A percentile compares a stretch with the other conserved stretches of the same genome.
Evolutionary conservation across 2,113 vertebrate species (phyloP).

Genomic region (Lutjanus erythropterus): DNA sequence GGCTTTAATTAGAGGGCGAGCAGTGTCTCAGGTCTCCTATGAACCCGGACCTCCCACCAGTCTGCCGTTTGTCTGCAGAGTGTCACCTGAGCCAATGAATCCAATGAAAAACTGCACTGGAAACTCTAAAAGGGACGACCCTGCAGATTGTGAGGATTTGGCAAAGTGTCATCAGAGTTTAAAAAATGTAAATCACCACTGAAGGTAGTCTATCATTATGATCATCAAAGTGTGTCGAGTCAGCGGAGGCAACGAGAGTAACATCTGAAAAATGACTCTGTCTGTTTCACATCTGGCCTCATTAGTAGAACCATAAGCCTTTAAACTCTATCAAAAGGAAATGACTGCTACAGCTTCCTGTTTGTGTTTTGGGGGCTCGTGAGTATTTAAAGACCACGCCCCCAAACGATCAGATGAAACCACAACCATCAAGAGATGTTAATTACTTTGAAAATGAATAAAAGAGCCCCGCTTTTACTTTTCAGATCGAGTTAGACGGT

Average conservation of each 20-base stretch:
- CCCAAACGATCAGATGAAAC: constrained; percentile 34
- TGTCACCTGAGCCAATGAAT: constrained; percentile 66
- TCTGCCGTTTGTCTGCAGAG: constrained; percentile 53
- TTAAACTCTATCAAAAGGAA: constrained; percentile 50
- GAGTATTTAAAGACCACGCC: constrained; percentile 27
- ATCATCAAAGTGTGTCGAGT: constrained; percentile 26
- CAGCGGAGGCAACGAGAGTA: not conserved
- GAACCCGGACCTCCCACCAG: constrained; percentile 71
- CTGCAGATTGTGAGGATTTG: not conserved
- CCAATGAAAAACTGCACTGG: constrained; percentile 22
- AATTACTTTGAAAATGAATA: constrained; percentile 16
- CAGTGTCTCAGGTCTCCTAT: constrained; percentile 60
- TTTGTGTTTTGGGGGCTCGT: constrained; percentile 30
- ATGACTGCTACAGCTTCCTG: constrained; percentile 55
- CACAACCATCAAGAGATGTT: not conserved
- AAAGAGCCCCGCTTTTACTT: constrained; percentile 8
- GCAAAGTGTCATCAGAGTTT: not conserved
- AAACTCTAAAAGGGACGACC: not conserved
- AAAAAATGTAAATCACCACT: constrained; percentile 7
- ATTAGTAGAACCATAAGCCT: constrained; percentile 42
- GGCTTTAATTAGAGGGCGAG: constrained; percentile 78
- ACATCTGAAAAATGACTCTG: constrained; percentile 26
- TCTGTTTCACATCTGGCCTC: constrained; percentile 52
- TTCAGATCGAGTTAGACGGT: not conserved
- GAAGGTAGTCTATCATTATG: constrained; percentile 21